Conservation (phyloP, 2,113 vertebrate genomes). For the Prunella fulvescens region DNA sequence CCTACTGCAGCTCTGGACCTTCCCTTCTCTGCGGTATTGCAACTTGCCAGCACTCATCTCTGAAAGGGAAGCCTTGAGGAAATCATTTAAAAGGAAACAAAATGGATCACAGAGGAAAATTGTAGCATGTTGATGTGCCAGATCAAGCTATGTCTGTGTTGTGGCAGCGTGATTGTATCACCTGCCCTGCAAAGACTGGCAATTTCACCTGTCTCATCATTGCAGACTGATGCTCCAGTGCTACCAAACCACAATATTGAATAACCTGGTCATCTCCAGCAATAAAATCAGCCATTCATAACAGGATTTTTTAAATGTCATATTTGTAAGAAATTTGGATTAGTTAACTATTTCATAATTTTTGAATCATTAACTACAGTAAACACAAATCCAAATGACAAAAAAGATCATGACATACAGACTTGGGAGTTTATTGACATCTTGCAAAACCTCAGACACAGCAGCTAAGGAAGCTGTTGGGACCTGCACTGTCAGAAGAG, state of each 20-base stretch:
- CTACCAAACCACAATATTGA: neutral
- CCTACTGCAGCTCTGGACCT: conserved; percentile 26
- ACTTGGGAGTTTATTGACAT: neutral
- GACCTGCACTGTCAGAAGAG: neutral
- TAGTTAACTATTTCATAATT: neutral
- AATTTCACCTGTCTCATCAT: neutral
- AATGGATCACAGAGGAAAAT: neutral
- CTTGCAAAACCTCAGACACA: neutral
- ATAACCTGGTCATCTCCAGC: neutral
- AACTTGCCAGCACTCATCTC: conserved; percentile 6
- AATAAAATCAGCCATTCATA: neutral
- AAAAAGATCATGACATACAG: accelerated
- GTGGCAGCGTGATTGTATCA: neutral
- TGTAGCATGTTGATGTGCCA: neutral
- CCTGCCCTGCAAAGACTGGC: neutral
- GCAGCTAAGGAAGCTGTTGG: neutral
- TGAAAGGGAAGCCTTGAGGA: neutral
- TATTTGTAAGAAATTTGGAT: neutral
- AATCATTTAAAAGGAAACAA: neutral
- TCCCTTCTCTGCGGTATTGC: conserved; percentile 4
- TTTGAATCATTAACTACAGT: neutral
- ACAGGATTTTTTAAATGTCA: neutral
- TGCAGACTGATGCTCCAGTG: neutral
- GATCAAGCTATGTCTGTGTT: neutral
- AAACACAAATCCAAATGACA: neutral